Conservation (phyloP, 1,140 invertebrate species). For the Chrysopa pallens region DNA sequence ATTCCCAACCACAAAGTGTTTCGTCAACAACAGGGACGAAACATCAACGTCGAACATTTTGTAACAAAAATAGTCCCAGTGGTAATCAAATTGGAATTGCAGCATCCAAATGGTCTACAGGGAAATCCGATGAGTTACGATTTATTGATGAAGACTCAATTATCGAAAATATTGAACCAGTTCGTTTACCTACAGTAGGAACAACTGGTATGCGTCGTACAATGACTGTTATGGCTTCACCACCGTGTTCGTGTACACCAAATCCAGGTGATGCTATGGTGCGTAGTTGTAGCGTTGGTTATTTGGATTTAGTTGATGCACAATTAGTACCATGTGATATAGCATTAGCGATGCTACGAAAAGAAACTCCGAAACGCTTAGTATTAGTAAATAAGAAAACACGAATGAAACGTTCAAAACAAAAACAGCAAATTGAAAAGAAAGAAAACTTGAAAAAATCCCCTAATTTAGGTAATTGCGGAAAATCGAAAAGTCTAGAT, state of each 20-base stretch:
- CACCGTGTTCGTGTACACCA: constrained; percentile 34
- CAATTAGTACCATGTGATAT: constrained; percentile 51
- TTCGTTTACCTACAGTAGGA: not conserved
- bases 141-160: constrained; percentile 46
- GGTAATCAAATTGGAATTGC: constrained; percentile 10
- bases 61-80: constrained; percentile 11
- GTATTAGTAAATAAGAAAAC: constrained; percentile 48
- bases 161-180: constrained; percentile 11
- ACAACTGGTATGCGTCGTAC: constrained; percentile 5
- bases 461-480: constrained; percentile 49
- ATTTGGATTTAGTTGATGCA: constrained; percentile 59
- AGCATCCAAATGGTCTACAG: constrained; percentile 10
- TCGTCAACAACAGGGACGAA: too few relatives aligned
- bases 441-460: constrained; percentile 17
- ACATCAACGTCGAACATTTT: constrained; percentile 1
- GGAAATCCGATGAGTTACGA: constrained; percentile 35
- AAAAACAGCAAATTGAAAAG: constrained; percentile 16
- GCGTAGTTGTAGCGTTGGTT: constrained; percentile 68
- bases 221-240: constrained; percentile 41
- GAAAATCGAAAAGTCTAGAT: constrained; percentile 67
- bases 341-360: constrained; percentile 44
- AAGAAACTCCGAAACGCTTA: constrained; percentile 53
- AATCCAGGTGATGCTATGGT: constrained; percentile 41
- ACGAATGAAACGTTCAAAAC: constrained; percentile 25
- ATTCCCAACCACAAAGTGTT: too few relatives aligned